phyloP scores from a whole-genome alignment of 1,140 invertebrate genomes.

The Bombus affinis region DNA sequence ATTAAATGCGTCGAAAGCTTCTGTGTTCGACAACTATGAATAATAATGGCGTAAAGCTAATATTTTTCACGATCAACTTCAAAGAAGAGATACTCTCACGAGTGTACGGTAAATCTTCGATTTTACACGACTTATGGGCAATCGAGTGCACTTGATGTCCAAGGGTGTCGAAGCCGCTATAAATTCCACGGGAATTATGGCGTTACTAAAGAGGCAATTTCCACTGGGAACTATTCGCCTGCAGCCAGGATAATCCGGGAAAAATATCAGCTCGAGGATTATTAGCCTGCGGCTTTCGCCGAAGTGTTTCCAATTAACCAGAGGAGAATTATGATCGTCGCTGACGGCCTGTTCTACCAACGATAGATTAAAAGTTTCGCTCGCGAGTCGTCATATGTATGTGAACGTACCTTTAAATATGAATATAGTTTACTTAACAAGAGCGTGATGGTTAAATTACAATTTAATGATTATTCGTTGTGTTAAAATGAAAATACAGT shows the following conservation, averaged over 20 bases:
- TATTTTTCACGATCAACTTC: too few species aligned
- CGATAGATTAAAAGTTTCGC: conserved; percentile 40
- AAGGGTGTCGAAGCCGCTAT: conserved; percentile 55
- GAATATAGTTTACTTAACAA: neutral
- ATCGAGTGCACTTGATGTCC: conserved; percentile 50
- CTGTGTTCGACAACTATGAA: neutral
- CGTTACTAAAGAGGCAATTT: conserved; percentile 54
- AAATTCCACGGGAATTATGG: conserved; percentile 54
- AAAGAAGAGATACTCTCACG: neutral
- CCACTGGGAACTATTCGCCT: conserved; percentile 35
- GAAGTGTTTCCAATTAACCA: conserved; percentile 50
- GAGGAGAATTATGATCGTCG: conserved; percentile 43
- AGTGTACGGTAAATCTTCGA: conserved; percentile 53
- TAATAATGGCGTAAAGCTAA: neutral
- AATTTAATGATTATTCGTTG: too few species aligned
- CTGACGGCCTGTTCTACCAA: conserved; percentile 3
- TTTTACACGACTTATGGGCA: conserved; percentile 62
- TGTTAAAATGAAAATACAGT: too few species aligned
- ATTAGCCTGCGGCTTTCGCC: conserved; percentile 53
- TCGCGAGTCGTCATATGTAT: too few species aligned
- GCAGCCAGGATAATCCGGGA: conserved; percentile 54
- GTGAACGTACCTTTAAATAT: too few species aligned
- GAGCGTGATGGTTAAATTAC: neutral
- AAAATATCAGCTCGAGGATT: conserved; percentile 53
- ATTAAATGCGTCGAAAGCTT: too few species aligned